Evolutionary conservation across 2,888 invertebrate genomes (phyloP), one percentile per base, ranked within the genome.

Genomic region (Tupiocoris notatus): DNA sequence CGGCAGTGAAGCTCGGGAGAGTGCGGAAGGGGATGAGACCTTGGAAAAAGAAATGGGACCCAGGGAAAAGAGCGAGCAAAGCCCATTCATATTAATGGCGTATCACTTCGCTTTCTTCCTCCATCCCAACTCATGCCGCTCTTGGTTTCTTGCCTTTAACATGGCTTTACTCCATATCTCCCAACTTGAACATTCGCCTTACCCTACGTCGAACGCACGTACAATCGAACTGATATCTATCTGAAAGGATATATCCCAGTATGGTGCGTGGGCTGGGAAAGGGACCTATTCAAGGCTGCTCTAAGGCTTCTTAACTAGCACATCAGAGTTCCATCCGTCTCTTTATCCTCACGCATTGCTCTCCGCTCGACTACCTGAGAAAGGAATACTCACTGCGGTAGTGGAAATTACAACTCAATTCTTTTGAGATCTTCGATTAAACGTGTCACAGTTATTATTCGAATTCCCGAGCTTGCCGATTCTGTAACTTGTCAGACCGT

Each of bases 21-120:
- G 65, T 20, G 20, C 12, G 20, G 39, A 12, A 6, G 65, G 65
- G 17, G 17, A 9, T 20, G 39, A 20, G 25, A 25, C 25, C 25
- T 65, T 39, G 20, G 39, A 16, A 59, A 70, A 70, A 70, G 59
- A 70, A 59, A 70, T 59, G 70, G 70, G 59, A 70, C 59, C 58
- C 59, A 24, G 21, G 67, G 59, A 24, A 70, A 59, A 70, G 22
- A 70, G 70, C 70, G 59, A 61, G 59, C 70, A 21, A 59, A 18
- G 59, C 70, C 70, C 70, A 70, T 70, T 70, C 70, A 70, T 70
- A 70, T 70, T 70, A 70, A 70, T 70, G 70, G 70, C 70, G 70
- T 70, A 70, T 59, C 70, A 21, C 59, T 59, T 24, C 24, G 21
- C 18, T 23, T 59, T 21, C 59, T 9, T 54, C 12, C 39, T 39